phyloP scores from a whole-genome alignment of 2,888 invertebrate genomes.

The Frankliniella intonsa region DNA sequence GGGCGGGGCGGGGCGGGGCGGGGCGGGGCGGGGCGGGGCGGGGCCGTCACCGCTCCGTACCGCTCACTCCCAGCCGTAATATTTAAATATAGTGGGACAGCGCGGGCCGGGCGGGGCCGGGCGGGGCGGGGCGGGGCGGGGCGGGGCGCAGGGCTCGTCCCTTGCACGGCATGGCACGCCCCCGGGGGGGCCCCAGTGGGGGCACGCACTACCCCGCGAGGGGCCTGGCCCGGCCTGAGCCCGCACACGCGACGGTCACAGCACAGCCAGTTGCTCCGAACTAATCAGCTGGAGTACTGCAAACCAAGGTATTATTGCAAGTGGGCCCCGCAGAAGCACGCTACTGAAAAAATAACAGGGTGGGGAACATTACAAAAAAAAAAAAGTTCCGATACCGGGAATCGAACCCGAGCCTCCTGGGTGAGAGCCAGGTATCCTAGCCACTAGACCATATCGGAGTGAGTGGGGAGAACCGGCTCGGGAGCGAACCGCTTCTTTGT shows the following conservation, averaged over 20 bases:
- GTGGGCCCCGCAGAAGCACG: no score
- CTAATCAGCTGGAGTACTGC: no score
- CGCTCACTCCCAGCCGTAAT: slow-evolving; percentile 1
- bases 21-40: no score
- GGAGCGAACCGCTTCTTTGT: not conserved
- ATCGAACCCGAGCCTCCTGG: slow-evolving; percentile 69
- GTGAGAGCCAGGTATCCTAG: no score
- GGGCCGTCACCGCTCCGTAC: not conserved
- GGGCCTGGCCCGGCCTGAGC: not conserved
- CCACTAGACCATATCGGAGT: slow-evolving; percentile 55
- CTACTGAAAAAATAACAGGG: no score
- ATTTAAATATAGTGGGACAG: slow-evolving; percentile 6
- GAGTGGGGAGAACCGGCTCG: not conserved
- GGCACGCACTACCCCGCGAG: not conserved
- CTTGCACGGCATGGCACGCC: not conserved
- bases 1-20: no score
- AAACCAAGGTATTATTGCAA: no score
- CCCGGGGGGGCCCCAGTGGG: not conserved
- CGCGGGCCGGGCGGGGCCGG: not conserved
- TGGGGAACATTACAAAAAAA: not conserved
- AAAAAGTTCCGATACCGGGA: slow-evolving; percentile 58
- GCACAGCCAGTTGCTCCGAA: no score
- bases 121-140: not conserved
- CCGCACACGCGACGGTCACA: no score
- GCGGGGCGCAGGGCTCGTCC: no score